Conservation (phyloP, 2,888 invertebrate genomes). For the Pyrrhia umbra region DNA sequence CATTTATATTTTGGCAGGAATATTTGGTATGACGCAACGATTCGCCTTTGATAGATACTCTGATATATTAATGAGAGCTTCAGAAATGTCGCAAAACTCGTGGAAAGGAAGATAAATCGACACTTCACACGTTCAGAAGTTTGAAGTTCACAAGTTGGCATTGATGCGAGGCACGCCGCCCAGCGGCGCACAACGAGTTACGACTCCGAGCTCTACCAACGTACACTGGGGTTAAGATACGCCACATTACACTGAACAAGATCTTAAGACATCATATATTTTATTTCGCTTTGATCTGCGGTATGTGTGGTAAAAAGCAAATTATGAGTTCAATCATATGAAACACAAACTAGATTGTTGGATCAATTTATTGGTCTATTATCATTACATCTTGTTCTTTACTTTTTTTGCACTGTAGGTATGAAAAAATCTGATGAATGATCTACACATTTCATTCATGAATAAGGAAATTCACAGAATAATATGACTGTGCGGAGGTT, state of each 20-base stretch:
- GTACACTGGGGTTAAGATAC: conserved; percentile 22
- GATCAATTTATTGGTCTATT: conserved; percentile 36
- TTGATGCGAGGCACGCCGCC: conserved; percentile 59
- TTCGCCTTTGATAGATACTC: conserved; percentile 58
- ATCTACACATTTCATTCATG: conserved; percentile 32
- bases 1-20: conserved; percentile 53
- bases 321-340: conserved; percentile 39
- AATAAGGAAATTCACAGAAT: conserved; percentile 8
- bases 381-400: conserved; percentile 26
- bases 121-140: conserved; percentile 64
- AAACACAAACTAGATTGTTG: conserved; percentile 40
- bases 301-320: conserved; percentile 43
- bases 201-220: conserved; percentile 22
- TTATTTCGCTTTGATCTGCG: conserved; percentile 54
- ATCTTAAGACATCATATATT: conserved; percentile 47
- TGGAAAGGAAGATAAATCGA: conserved; percentile 64
- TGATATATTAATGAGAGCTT: conserved; percentile 59
- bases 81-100: conserved; percentile 60
- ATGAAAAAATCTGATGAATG: conserved; percentile 21
- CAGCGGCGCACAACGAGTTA: conserved; percentile 46
- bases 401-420: conserved; percentile 15
- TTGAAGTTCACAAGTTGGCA: conserved; percentile 66
- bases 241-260: conserved; percentile 44
- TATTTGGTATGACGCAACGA: conserved; percentile 51
- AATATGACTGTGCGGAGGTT: not conserved